A percentile compares a stretch with the other conserved stretches of the same genome.
Evolutionary conservation across 2,797 vertebrate genomes (phyloP).

Genomic region (Podarcis siculus): DNA sequence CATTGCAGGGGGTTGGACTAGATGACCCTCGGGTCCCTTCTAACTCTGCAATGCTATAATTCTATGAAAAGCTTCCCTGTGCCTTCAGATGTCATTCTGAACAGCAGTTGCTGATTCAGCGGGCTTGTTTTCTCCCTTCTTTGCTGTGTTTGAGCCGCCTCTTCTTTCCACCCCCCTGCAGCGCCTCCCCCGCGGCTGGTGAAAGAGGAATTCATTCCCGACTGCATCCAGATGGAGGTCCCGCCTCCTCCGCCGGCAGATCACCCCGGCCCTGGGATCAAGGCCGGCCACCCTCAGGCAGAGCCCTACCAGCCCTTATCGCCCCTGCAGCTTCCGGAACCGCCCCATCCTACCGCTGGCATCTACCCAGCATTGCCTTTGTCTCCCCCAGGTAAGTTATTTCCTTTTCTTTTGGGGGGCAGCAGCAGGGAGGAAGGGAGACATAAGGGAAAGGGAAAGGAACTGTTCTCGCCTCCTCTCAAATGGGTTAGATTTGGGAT

Average conservation of each 20-base stretch:
- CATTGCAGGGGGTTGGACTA: no score
- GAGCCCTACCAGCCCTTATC: constrained; percentile 75
- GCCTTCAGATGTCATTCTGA: no score
- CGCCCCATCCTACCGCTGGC: constrained; percentile 59
- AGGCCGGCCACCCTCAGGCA: constrained; percentile 33
- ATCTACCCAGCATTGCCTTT: constrained; percentile 75
- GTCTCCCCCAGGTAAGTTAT: constrained; percentile 62
- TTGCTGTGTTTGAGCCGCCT: not conserved
- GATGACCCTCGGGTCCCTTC: no score
- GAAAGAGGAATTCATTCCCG: constrained; percentile 83
- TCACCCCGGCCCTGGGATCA: constrained; percentile 58
- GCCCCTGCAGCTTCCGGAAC: constrained; percentile 69
- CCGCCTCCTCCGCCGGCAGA: constrained; percentile 74
- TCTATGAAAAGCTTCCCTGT: no score
- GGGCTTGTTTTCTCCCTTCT: no score
- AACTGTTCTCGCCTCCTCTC: no score
- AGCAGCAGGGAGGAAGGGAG: not conserved
- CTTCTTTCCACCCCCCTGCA: not conserved
- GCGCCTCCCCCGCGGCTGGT: constrained; percentile 73
- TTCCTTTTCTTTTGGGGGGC: not conserved
- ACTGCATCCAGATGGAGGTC: constrained; percentile 82
- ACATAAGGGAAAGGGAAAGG: no score
- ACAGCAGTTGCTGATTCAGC: not conserved
- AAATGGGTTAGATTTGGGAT: no score
- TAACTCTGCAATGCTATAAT: no score